Evolutionary conservation across 2,113 vertebrate species (phyloP).

Genomic region (Vulpes vulpes): DNA sequence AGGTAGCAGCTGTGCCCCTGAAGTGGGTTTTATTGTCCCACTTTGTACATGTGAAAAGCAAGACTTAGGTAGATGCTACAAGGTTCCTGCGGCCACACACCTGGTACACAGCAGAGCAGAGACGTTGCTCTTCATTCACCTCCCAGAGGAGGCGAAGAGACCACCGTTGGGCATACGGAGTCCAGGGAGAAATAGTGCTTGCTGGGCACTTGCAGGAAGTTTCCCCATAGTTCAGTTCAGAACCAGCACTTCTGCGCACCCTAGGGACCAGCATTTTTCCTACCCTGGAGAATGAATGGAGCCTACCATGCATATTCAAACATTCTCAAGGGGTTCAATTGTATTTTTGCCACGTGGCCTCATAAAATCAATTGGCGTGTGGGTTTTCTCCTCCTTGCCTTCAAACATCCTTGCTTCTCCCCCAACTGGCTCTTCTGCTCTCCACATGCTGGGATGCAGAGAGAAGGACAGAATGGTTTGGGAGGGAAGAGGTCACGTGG

Average conservation of each 20-base stretch:
- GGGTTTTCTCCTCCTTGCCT: not conserved
- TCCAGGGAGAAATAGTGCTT: fast-evolving
- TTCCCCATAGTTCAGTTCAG: not conserved
- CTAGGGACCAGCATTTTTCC: not conserved
- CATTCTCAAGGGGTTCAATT: not conserved
- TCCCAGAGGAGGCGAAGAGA: not conserved
- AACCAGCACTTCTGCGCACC: not conserved
- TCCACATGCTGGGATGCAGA: fast-evolving
- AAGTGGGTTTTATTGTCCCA: not conserved
- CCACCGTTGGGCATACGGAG: fast-evolving
- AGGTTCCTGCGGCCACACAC: not conserved
- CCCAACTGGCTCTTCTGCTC: not conserved
- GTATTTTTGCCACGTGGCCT: not conserved
- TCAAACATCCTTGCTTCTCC: not conserved
- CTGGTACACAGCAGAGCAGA: fast-evolving
- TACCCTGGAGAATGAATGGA: not conserved
- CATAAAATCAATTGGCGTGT: not conserved
- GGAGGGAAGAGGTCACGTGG: not conserved
- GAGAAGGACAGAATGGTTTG: fast-evolving
- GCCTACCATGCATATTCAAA: no score
- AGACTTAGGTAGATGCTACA: not conserved
- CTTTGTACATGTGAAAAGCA: not conserved
- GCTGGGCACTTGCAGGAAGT: not conserved
- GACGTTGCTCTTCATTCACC: fast-evolving
- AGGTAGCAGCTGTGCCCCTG: not conserved